These are phyloP conservation scores for Aporophyla lueneburgensis DNA, from an alignment of 2,888 invertebrate species.

Conservation along the genomic window DNA sequence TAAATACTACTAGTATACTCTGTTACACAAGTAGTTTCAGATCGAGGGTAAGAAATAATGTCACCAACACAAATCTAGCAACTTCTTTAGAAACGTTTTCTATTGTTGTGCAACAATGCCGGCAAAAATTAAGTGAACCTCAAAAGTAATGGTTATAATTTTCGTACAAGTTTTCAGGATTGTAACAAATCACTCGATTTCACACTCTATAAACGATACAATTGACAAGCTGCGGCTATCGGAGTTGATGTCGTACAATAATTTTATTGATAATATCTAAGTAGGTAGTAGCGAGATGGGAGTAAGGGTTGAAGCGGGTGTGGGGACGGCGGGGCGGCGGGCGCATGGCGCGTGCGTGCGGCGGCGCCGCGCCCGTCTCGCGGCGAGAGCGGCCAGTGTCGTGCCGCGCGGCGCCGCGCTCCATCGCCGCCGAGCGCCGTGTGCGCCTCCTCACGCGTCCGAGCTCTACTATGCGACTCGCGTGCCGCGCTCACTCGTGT, in stretches of 20 bases:
- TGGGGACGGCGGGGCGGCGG: constrained; percentile 61
- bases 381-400: constrained; percentile 77
- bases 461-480: constrained; percentile 83
- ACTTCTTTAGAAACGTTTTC: constrained; percentile 11
- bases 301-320: constrained; percentile 77
- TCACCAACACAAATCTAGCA: constrained; percentile 31
- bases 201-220: constrained; percentile 74
- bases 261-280: constrained; percentile 90
- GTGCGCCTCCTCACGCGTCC: constrained; percentile 71
- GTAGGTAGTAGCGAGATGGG: constrained; percentile 87
- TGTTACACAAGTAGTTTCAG: constrained; percentile 52
- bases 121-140: background rate
- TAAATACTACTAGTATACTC: constrained; percentile 67
- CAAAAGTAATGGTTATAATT: constrained; percentile 19
- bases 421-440: constrained; percentile 70
- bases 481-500: constrained; percentile 86
- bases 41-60: constrained; percentile 40
- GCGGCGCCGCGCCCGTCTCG: constrained; percentile 83
- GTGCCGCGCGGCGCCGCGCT: constrained; percentile 82
- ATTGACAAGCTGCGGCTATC: constrained; percentile 80
- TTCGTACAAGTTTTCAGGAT: constrained; percentile 26
- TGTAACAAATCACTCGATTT: constrained; percentile 69
- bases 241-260: constrained; percentile 86
- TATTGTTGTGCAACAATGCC: constrained; percentile 20
- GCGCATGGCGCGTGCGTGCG: constrained; percentile 82